A percentile compares a stretch with the other conserved stretches of the same genome.
Evolutionary conservation across 2,113 vertebrate genomes (phyloP).

Genomic region (Tragelaphus buxtoni): DNA sequence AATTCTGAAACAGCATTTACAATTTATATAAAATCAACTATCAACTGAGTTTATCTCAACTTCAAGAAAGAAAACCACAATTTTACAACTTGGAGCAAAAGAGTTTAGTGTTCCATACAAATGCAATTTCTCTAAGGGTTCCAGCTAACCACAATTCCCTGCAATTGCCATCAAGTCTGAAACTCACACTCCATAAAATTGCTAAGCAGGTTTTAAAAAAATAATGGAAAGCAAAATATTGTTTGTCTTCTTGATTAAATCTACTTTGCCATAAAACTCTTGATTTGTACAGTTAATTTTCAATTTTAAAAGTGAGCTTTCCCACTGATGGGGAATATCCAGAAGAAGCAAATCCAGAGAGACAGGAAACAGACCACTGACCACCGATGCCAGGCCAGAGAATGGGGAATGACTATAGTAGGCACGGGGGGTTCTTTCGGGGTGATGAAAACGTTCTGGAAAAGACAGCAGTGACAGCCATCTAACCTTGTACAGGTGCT

Average conservation of each 20-base stretch:
- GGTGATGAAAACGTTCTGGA: neutral
- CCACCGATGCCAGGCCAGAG: neutral
- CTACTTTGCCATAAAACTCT: neutral
- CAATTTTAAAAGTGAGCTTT: neutral
- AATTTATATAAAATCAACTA: neutral
- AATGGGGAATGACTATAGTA: neutral
- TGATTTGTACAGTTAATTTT: neutral
- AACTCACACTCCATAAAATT: neutral
- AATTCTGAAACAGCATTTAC: neutral
- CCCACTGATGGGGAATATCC: neutral
- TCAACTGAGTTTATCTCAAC: neutral
- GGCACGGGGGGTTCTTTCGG: neutral
- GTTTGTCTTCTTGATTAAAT: neutral
- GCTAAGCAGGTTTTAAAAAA: neutral
- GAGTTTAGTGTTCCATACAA: too few species aligned
- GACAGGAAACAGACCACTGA: accelerated
- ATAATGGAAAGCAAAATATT: neutral
- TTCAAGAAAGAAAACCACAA: neutral
- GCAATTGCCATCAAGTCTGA: neutral
- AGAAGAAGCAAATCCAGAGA: neutral
- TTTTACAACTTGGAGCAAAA: neutral
- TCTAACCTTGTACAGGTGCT: neutral
- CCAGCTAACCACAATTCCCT: neutral
- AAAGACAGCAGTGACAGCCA: neutral
- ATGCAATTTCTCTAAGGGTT: neutral